Percentiles rank a stretch among this genome's conserved stretches.
Conservation (phyloP, 92 coral and sea anemone genomes). For the Paramuricea clavata region DNA sequence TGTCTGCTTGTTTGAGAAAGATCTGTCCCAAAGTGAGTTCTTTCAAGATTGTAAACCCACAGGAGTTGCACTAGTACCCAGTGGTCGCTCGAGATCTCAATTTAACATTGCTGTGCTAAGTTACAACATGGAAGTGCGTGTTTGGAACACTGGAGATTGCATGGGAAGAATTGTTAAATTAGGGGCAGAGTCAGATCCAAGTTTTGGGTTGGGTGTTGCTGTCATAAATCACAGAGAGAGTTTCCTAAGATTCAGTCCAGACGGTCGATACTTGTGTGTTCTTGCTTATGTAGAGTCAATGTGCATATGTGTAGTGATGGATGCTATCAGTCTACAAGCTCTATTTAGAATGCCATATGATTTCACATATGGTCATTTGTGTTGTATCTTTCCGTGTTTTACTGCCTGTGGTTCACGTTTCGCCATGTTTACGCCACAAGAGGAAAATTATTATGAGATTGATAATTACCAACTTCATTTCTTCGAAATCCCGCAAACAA, state of each 20-base stretch:
- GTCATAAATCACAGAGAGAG: constrained; percentile 35
- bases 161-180: constrained; percentile 7
- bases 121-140: constrained; percentile 13
- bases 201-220: background rate
- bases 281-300: background rate
- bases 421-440: constrained; percentile 6
- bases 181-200: background rate
- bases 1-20: constrained; percentile 22
- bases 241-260: constrained; percentile 20
- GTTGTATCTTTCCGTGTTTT: constrained; percentile 29
- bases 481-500: background rate
- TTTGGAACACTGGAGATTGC: constrained; percentile 5
- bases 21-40: constrained; percentile 1
- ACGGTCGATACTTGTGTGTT: constrained; percentile 24
- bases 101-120: constrained; percentile 25
- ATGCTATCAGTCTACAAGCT: constrained; percentile 5
- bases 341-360: constrained; percentile 9
- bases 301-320: constrained; percentile 12
- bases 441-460: background rate
- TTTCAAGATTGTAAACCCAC: background rate
- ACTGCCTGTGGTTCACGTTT: constrained; percentile 19
- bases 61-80: constrained; percentile 16
- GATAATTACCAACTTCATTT: constrained; percentile 26
- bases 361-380: constrained; percentile 4
- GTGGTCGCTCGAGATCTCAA: constrained; percentile 1